Evolutionary conservation across 1,140 invertebrate genomes (phyloP).

Genomic region (Monomorium pharaonis): DNA sequence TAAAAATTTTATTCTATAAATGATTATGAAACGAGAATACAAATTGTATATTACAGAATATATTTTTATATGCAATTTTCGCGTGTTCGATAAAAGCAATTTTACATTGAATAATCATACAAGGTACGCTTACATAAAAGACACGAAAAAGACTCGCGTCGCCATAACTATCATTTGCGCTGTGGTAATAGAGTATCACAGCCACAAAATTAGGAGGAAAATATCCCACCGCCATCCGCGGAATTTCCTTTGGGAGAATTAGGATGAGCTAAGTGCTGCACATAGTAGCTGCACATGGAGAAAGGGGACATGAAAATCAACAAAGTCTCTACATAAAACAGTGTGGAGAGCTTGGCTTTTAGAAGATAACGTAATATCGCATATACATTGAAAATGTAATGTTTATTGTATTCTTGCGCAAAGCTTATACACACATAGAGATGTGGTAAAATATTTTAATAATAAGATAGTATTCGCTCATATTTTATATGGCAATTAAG

Average conservation of each 20-base stretch:
- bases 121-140: not conserved
- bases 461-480: not conserved
- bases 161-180: slow-evolving; percentile 14
- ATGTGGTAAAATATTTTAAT: not conserved
- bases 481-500: not conserved
- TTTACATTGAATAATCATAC: slow-evolving; percentile 10
- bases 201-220: slow-evolving; percentile 67
- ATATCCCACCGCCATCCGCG: slow-evolving; percentile 55
- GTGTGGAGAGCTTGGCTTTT: slow-evolving; percentile 22
- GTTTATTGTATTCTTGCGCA: not conserved
- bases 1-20: not conserved
- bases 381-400: slow-evolving; percentile 23
- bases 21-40: not conserved
- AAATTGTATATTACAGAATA: slow-evolving; percentile 7
- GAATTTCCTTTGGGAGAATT: slow-evolving; percentile 67
- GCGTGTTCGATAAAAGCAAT: not conserved
- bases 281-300: slow-evolving; percentile 8
- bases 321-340: slow-evolving; percentile 46
- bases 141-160: not conserved
- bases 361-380: slow-evolving; percentile 26
- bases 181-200: slow-evolving; percentile 1
- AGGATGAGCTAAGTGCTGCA: slow-evolving; percentile 35
- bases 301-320: slow-evolving; percentile 10
- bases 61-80: not conserved
- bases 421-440: not conserved